These are phyloP conservation scores for Drosophila villosipedis DNA, from an alignment of 2,888 invertebrate species.

Conservation along the genomic window DNA sequence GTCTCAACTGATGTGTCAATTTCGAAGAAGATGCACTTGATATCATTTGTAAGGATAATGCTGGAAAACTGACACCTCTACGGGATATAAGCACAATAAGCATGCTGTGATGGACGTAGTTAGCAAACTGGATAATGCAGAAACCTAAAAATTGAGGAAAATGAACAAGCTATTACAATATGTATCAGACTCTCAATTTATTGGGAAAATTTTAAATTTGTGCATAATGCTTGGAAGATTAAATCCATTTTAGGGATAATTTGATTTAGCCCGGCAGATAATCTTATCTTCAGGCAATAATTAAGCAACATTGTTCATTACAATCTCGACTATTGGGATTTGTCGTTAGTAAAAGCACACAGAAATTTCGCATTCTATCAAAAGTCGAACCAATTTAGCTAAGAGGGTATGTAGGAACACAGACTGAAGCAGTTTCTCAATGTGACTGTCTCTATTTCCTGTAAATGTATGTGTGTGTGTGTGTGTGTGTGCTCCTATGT, in stretches of 20 bases:
- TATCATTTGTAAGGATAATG: background rate
- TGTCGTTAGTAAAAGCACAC: conserved; percentile 12
- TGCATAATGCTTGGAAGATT: background rate
- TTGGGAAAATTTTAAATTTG: background rate
- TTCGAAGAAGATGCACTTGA: background rate
- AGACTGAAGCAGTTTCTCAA: conserved; percentile 3
- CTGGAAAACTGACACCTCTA: background rate
- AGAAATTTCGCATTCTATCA: background rate
- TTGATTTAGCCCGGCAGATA: too few species aligned
- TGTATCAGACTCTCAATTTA: background rate
- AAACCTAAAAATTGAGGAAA: background rate
- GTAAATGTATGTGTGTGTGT: conserved; percentile 3
- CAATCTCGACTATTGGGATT: background rate
- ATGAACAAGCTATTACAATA: background rate
- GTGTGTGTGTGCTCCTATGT: conserved; percentile 21
- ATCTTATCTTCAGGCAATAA: background rate
- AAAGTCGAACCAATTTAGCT: background rate
- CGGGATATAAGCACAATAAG: background rate
- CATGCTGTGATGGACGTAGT: background rate
- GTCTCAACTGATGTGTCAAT: background rate
- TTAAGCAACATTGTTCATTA: background rate
- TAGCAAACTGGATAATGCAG: background rate
- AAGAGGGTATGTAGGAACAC: conserved; percentile 6
- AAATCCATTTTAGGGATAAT: background rate
- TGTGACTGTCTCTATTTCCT: conserved; percentile 1